phyloP scores from a whole-genome alignment of 2,797 vertebrate genomes.

The Paedocypris micromegethes region DNA sequence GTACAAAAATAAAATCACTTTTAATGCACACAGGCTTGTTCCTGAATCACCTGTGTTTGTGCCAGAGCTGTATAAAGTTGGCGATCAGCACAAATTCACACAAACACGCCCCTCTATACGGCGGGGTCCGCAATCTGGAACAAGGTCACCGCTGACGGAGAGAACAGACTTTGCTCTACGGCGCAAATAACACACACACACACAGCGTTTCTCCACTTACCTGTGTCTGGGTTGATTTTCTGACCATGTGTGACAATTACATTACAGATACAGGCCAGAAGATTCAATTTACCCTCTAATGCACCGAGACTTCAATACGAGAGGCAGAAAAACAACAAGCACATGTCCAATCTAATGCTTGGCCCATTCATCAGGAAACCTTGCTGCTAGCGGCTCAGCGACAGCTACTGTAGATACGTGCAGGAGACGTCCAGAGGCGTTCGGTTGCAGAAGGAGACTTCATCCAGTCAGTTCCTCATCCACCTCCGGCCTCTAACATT shows the following conservation, averaged over 20 bases:
- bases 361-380: neutral
- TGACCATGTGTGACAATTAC: slow-evolving; percentile 7
- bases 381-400: neutral
- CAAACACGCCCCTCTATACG: slow-evolving; percentile 44
- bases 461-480: slow-evolving; percentile 52
- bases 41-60: neutral
- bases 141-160: slow-evolving; percentile 64
- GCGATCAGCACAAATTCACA: slow-evolving; percentile 31
- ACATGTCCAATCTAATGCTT: neutral
- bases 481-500: slow-evolving; percentile 34
- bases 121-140: slow-evolving; percentile 50
- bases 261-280: neutral
- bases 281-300: neutral
- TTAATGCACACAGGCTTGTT: no score
- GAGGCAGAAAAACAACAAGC: neutral
- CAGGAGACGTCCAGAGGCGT: neutral
- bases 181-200: slow-evolving; percentile 50
- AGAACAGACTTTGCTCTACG: slow-evolving; percentile 74
- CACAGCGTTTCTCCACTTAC: slow-evolving; percentile 36
- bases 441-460: slow-evolving; percentile 42
- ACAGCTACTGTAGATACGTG: neutral
- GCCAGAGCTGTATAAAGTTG: slow-evolving; percentile 23
- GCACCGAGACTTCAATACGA: neutral
- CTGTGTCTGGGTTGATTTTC: slow-evolving; percentile 13
- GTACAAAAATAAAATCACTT: no score